These are phyloP conservation scores for Ernsta delagoae DNA, from an alignment of 2,888 invertebrate genomes.

Conservation along the genomic window DNA sequence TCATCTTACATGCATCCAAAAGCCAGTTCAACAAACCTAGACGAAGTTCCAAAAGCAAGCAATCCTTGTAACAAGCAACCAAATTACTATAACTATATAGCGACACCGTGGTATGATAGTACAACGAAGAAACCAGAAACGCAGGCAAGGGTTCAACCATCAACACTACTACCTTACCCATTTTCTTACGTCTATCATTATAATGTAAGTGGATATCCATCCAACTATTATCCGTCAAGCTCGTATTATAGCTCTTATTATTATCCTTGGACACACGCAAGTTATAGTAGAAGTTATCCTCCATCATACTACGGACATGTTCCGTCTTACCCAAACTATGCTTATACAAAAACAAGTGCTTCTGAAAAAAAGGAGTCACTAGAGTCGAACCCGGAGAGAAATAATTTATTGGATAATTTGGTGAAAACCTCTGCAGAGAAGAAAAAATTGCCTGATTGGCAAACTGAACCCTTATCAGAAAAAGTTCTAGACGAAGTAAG, in stretches of 20 bases:
- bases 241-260: slow-evolving; percentile 36
- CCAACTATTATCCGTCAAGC: slow-evolving; percentile 2
- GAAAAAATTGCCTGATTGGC: slow-evolving; percentile 56
- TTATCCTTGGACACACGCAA: slow-evolving; percentile 51
- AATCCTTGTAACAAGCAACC: slow-evolving; percentile 42
- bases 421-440: slow-evolving; percentile 36
- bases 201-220: slow-evolving; percentile 48
- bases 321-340: slow-evolving; percentile 42
- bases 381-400: slow-evolving; percentile 26
- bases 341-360: slow-evolving; percentile 37
- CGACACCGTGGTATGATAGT: slow-evolving; percentile 41
- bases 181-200: slow-evolving; percentile 58
- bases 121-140: slow-evolving; percentile 43
- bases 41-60: slow-evolving; percentile 22
- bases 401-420: slow-evolving; percentile 4
- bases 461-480: slow-evolving; percentile 60
- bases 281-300: slow-evolving; percentile 48
- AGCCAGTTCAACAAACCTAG: slow-evolving; percentile 28
- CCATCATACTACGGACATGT: slow-evolving; percentile 44
- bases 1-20: slow-evolving; percentile 56
- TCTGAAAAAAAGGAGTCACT: slow-evolving; percentile 32
- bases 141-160: slow-evolving; percentile 45
- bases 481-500: slow-evolving; percentile 64
- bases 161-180: slow-evolving; percentile 60
- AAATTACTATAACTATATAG: slow-evolving; percentile 32